Conservation (phyloP, 2,113 vertebrate genomes). For the Malaclemys terrapin region DNA sequence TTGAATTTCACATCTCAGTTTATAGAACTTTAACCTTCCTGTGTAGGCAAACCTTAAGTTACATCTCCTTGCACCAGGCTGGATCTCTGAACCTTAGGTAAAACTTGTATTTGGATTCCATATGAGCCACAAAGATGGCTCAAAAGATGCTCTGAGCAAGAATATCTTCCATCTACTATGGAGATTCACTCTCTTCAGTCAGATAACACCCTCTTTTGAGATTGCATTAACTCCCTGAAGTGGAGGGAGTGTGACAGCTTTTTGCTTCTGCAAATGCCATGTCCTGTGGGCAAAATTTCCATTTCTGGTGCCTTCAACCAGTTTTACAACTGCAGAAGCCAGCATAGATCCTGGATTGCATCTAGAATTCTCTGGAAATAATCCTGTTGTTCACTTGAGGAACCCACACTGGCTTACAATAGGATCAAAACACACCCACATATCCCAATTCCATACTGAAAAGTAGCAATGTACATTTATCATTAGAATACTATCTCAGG, state of each 20-base stretch:
- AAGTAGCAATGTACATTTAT: not conserved
- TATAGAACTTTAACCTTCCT: not conserved
- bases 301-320: constrained; percentile 7
- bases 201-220: not conserved
- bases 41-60: not conserved
- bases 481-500: not conserved
- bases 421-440: not conserved
- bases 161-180: not conserved
- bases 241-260: not conserved
- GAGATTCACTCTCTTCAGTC: not conserved
- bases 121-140: not conserved
- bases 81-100: not conserved
- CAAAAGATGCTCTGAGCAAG: not conserved
- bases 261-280: not conserved
- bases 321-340: constrained; percentile 9
- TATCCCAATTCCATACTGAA: not conserved
- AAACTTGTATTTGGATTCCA: not conserved
- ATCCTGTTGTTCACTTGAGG: constrained; percentile 38
- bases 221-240: not conserved
- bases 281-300: not conserved
- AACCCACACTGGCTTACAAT: not conserved
- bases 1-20: not conserved
- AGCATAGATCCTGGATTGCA: constrained; percentile 9
- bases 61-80: not conserved
- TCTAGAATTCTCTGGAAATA: constrained; percentile 42